Evolutionary conservation across 1,140 invertebrate species (phyloP).

Genomic region (Vanessa atalanta): DNA sequence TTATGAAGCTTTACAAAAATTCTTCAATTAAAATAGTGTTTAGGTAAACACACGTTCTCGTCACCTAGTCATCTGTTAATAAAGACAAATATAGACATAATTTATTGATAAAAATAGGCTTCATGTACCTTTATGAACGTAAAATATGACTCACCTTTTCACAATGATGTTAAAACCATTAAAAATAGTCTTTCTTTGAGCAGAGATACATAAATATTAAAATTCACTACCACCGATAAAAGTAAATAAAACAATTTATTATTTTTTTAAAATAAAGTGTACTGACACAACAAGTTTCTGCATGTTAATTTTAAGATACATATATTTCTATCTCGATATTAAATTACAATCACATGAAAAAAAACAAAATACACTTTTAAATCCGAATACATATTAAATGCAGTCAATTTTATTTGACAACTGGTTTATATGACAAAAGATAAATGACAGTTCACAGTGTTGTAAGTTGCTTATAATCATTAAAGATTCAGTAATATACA

Average conservation of each 20-base stretch:
- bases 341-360: neutral
- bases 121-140: neutral
- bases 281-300: neutral
- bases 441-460: neutral
- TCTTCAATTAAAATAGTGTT: conserved; percentile 15
- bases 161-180: conserved; percentile 8
- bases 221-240: neutral
- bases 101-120: conserved; percentile 9
- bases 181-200: neutral
- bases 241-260: neutral
- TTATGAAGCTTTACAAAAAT: conserved; percentile 16
- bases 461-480: neutral
- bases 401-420: neutral
- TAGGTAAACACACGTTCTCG: conserved; percentile 9
- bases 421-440: neutral
- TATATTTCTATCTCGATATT: neutral
- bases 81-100: conserved; percentile 43
- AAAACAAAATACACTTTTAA: neutral
- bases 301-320: neutral
- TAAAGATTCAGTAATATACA: too few species aligned
- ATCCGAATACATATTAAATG: neutral
- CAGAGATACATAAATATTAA: neutral
- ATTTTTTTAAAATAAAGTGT: neutral
- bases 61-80: conserved; percentile 52
- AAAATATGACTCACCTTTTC: conserved; percentile 25